Evolutionary conservation across 2,888 invertebrate genomes (phyloP), one percentile per base, ranked within the genome.

Genomic region (Dyspetes luteomarginatus): DNA sequence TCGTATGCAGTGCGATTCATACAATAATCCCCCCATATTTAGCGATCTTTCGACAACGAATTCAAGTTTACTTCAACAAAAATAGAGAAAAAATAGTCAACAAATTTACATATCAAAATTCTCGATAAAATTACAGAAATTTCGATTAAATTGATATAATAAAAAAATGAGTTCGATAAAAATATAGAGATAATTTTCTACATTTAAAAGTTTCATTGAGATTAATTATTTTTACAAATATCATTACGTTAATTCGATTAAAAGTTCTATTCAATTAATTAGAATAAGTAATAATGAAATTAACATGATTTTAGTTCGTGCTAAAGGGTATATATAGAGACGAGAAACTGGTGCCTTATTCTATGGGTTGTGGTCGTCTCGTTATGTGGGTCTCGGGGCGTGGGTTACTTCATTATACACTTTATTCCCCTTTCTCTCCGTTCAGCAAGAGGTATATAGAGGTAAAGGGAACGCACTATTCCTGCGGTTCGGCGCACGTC

Each of bases 391-490:
- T 74, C 64, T 56, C 30, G 73, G 73, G 73, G 65, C 30, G 65
- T 56, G 64, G 65, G 73, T 74, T 65, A 77, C 58, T 72, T 65
- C 58, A 64, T 78, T 72, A 71, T 45, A 78, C 26, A 74, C 78
- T 68, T 65, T 65, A 78, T 55, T 78, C 71, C 43, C 73, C 77
- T 71, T 76, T 65, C 69, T 58, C 64, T 72, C 67, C 52, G 43
- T 55, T 62, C 56, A 26, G 28, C 26, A 43, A 26, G 56, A 48
- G 75, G 45, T 41, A 71, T 50, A 60, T 60, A 60, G 19, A 2
- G 48, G 50, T 43, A 58, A 71, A 58, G 73, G 22, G 62, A 69
- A 71, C 26, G 15, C 26, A 62, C 19, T 77, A 65, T 68, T 72
- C 24, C 65, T 48, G 77, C 45, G 72, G 67, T 72, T 60, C 65